Base-by-base conservation (phyloP, 2,888 invertebrate genomes). In the Octodonta nipae region DNA sequence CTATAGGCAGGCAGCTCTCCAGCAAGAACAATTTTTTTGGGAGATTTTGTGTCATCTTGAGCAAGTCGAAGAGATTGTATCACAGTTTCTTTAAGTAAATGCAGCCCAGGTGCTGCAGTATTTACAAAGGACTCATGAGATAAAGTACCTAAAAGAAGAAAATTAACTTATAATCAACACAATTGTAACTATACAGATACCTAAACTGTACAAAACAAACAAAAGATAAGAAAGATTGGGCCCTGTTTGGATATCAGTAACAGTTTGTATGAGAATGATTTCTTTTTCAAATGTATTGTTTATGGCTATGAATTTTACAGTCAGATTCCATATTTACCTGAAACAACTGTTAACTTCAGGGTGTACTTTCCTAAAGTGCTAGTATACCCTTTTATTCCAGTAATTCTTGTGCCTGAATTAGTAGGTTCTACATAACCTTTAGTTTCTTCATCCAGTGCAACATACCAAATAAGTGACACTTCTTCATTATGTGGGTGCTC, bases 391-490 rank as follows among this genome's bases (percentile, higher is more conserved):
- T 69, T 58, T n/a, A 81, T 61, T 0, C 75, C 75, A 1, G 70
- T 70, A 24, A 71, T 63, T 11, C 63, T 58, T 55, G 70, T 70
- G 12, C 71, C 64, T 2, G 67, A 63, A 35, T 59, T 58, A 25
- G 65, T 64, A 6, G 67, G 62, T 45, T 64, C 62, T 8, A 72
- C 65, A 42, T 64, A 64, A 1, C 77, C 75, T 40, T 70, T 67
- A 0, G 72, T 71, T 41, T 68, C 70, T 45, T 81, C 81, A 51
- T 91, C 91, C 6, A 88, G 61, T 0, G 85, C 86, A 2, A 74
- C 73, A 54, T 89, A 89, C 75, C 86, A 86, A 11, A 88, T 63
- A 0, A 89, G 48, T 0, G 81, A 78, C 13, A 80, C 67, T 2
- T 71, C 70, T 24, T 68, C 64, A 10, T 30, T 31, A 14, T 32